Evolutionary conservation across 2,888 invertebrate genomes (phyloP).

Genomic region (Ommatoiulus sabulosus): DNA sequence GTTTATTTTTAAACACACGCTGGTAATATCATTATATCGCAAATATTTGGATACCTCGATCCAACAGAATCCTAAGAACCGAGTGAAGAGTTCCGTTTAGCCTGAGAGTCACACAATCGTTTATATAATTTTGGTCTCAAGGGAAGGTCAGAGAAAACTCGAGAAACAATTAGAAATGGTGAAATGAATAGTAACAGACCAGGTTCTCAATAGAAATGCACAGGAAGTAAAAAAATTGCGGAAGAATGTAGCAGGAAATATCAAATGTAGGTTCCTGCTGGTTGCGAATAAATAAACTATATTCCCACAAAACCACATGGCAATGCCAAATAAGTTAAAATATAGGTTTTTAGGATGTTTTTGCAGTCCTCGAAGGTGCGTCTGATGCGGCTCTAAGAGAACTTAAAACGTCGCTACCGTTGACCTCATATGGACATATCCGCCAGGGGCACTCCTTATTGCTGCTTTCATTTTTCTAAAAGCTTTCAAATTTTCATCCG

Average conservation of each 20-base stretch:
- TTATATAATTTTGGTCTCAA: not conserved
- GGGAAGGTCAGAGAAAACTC: not conserved
- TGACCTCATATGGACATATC: constrained; percentile 5
- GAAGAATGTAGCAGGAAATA: not conserved
- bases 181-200: not conserved
- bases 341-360: not conserved
- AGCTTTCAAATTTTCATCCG: not conserved
- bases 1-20: not conserved
- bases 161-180: not conserved
- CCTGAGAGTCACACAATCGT: not conserved
- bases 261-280: not conserved
- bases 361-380: not conserved
- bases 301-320: not conserved
- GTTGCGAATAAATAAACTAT: not conserved
- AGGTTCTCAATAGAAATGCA: not conserved
- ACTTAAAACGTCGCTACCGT: not conserved
- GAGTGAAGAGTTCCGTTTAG: not conserved
- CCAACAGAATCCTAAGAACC: constrained; percentile 7
- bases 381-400: not conserved
- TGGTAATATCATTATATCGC: constrained; percentile 5
- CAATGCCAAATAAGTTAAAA: not conserved
- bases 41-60: not conserved
- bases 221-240: not conserved
- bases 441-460: constrained; percentile 9
- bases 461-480: not conserved